These are phyloP conservation scores for Enteromius treurensis DNA, from an alignment of 2,797 vertebrate species.

Conservation along the genomic window DNA sequence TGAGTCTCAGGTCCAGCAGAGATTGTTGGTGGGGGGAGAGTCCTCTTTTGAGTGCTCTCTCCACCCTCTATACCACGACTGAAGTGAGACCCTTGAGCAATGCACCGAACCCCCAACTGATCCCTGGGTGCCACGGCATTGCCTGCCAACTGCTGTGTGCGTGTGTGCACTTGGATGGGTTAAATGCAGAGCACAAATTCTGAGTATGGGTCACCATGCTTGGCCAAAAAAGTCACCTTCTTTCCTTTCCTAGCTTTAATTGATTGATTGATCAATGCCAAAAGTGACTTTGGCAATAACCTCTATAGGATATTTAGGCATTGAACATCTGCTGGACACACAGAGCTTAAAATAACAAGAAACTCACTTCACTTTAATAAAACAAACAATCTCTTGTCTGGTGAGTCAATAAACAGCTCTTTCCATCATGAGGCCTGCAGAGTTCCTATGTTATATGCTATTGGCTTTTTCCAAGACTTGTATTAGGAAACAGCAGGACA, in stretches of 20 bases:
- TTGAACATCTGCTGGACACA: neutral
- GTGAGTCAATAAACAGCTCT: constrained; percentile 15
- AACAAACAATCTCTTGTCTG: constrained; percentile 15
- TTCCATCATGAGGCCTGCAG: constrained; percentile 25
- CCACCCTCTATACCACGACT: no score
- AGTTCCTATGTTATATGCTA: constrained; percentile 14
- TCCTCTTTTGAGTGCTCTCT: no score
- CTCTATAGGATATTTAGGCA: neutral
- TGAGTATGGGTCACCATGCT: no score
- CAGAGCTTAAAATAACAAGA: constrained; percentile 22
- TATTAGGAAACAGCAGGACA: constrained; percentile 14
- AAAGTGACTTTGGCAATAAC: neutral
- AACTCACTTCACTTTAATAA: constrained; percentile 11
- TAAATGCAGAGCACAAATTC: no score
- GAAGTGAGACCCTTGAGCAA: no score
- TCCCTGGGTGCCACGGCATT: no score
- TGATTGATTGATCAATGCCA: neutral
- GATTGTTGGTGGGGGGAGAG: no score
- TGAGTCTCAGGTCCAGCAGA: no score
- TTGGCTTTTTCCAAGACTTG: neutral
- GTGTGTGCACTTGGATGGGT: no score
- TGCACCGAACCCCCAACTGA: no score
- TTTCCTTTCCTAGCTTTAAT: neutral
- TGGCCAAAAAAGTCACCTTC: no score
- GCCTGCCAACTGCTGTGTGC: no score